Evolutionary conservation across 2,113 vertebrate genomes (phyloP), one percentile per base, ranked within the genome.

Genomic region (Climacteris rufus): DNA sequence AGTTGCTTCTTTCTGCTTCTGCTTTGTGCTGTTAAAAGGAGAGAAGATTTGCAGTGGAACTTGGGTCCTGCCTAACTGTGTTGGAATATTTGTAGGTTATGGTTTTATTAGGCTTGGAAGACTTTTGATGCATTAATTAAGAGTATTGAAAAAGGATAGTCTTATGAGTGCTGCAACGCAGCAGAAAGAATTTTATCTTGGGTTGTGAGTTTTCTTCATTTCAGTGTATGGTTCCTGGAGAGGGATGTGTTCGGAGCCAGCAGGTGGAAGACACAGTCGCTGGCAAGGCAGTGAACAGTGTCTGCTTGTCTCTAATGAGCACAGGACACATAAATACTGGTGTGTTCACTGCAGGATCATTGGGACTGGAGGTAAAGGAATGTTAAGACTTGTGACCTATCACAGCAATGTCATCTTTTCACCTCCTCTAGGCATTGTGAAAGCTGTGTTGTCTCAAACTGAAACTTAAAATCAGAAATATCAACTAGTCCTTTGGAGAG

Each of bases 161-260:
- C 16, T 54, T 52, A 19, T 0, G 2, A 61, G n/a, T 31, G 27
- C 40, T 65, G 20, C 1, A 2, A 31, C 13, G 4, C 42, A 47
- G 47, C 2, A 2, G 63, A 45, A 47, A 45, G 10, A 19, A 9
- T 7, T 40, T 6, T 57, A n/a, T 40, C 37, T 69, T 65, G 42
- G 10, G 18, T 9, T 85, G 7, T 28, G 70, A 35, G 5, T 37
- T 72, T 68, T 79, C 21, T 78, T 79, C 2, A 7, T 53, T 75
- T 60, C 18, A 63, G 23, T 13, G 15, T 13, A 9, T 22, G 69
- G 37, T 28, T 68, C 30, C 60, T 52, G 7, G 20, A 49, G 10
- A n/a, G 45, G 40, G 24, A 17, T 49, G 22, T 72, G 44, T 65
- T 83, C 65, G 31, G 45, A 89, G 23, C 31, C 47, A 69, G 54